Evolutionary conservation across 2,888 invertebrate genomes (phyloP).

Genomic region (Heliconius sara): DNA sequence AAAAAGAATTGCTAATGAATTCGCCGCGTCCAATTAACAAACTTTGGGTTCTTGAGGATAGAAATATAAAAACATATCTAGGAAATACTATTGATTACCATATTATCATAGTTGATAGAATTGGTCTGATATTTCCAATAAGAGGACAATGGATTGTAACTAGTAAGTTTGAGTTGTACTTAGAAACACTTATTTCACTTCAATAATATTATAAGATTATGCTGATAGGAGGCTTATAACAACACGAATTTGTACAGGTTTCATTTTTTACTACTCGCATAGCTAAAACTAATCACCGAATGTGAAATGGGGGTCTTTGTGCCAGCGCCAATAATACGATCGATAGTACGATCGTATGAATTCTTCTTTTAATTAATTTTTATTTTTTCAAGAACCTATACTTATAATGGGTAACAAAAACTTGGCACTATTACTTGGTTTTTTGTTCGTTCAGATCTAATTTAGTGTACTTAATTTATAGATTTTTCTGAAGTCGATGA

Average conservation of each 20-base stretch:
- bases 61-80: not conserved
- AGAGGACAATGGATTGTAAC: slow-evolving; percentile 11
- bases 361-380: too few relatives aligned
- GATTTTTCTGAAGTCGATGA: slow-evolving; percentile 2
- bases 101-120: not conserved
- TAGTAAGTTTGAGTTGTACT: not conserved
- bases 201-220: not conserved
- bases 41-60: slow-evolving; percentile 3
- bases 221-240: not conserved
- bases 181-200: not conserved
- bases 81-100: slow-evolving; percentile 5
- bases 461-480: not conserved
- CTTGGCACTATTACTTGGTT: not conserved
- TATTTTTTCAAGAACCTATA: not conserved
- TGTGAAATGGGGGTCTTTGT: not conserved
- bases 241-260: not conserved
- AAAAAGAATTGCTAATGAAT: not conserved
- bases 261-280: not conserved
- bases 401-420: not conserved
- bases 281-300: not conserved
- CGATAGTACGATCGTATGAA: too few relatives aligned
- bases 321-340: not conserved
- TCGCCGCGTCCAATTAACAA: not conserved
- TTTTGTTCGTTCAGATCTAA: not conserved
- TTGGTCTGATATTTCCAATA: not conserved